These are phyloP conservation scores for Phalacrocorax pelagicus DNA, from an alignment of 2,113 vertebrate species.

Conservation along the genomic window DNA sequence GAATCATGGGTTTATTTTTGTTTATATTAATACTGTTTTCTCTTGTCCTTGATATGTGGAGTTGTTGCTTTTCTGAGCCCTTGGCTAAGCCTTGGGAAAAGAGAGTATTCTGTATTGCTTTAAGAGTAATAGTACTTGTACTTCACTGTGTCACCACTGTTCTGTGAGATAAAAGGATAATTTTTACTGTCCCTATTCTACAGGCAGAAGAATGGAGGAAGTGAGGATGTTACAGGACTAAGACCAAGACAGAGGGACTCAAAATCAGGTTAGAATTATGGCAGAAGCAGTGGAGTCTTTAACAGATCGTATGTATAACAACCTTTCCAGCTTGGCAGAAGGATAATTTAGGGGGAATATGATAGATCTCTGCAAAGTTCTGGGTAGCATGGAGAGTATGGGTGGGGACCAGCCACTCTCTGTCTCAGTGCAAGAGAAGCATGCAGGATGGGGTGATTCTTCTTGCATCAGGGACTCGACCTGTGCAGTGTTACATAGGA, in stretches of 20 bases:
- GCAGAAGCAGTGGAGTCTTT: background rate
- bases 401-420: background rate
- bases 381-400: background rate
- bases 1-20: slow-evolving; percentile 1
- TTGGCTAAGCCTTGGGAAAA: slow-evolving; percentile 23
- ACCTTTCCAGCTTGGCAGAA: background rate
- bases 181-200: background rate
- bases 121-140: background rate
- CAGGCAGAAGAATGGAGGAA: background rate
- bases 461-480: background rate
- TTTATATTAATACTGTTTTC: slow-evolving; percentile 36
- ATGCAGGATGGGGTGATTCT: background rate
- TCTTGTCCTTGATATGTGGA: slow-evolving; percentile 16
- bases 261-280: background rate
- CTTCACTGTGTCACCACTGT: background rate
- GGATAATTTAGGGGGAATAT: background rate
- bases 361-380: background rate
- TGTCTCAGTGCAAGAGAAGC: background rate
- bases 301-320: background rate
- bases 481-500: background rate
- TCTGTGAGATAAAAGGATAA: background rate
- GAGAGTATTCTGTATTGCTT: background rate
- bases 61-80: slow-evolving; percentile 34
- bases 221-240: background rate
- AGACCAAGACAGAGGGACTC: background rate